These are phyloP conservation scores for Macrosiphum euphorbiae DNA, from an alignment of 2,888 invertebrate species.

Conservation along the genomic window DNA sequence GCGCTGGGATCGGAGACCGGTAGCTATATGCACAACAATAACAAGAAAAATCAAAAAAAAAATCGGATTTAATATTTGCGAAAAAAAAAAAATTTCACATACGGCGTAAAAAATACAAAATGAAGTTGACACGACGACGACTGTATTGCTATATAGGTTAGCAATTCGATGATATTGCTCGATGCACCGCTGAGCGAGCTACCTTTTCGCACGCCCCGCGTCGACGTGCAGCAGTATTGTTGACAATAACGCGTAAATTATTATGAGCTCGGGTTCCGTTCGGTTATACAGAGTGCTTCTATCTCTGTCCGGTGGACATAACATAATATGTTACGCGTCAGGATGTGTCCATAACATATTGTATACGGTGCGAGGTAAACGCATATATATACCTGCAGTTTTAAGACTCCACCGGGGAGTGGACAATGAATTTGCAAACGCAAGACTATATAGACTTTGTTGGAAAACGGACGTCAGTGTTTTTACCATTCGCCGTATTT, in stretches of 20 bases:
- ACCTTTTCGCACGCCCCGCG: slow-evolving; percentile 17
- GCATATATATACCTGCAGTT: background rate
- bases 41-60: background rate
- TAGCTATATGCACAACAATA: background rate
- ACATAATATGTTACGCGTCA: background rate
- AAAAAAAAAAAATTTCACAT: background rate
- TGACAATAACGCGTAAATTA: background rate
- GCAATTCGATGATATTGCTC: no score
- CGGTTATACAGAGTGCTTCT: background rate
- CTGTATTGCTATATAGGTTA: background rate
- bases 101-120: background rate
- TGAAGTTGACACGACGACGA: background rate
- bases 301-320: background rate
- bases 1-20: background rate
- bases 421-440: background rate
- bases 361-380: background rate
- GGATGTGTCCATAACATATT: background rate
- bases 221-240: background rate
- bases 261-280: background rate
- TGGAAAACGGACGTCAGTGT: background rate
- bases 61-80: background rate
- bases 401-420: background rate
- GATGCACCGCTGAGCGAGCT: background rate
- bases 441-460: background rate
- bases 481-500: background rate